These are phyloP conservation scores for Plodia interpunctella DNA, from an alignment of 1,140 invertebrate species.

Conservation along the genomic window DNA sequence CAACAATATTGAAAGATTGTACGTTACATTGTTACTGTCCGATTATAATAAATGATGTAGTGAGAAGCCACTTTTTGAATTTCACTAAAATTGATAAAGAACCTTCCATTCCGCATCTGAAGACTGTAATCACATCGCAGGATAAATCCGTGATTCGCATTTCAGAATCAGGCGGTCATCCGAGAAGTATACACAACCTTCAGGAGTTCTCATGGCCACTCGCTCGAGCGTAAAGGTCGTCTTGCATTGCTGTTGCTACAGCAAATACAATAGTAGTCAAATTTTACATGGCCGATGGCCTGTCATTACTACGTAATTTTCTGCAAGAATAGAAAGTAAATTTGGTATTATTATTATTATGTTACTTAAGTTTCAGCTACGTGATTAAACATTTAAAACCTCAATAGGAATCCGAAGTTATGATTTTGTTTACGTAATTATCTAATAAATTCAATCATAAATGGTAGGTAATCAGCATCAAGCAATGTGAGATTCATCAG, in stretches of 20 bases:
- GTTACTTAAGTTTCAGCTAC: no score
- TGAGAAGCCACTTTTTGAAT: no score
- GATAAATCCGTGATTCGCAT: background rate
- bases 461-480: background rate
- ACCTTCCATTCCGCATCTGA: no score
- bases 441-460: no score
- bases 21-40: conserved; percentile 20
- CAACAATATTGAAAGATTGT: conserved; percentile 53
- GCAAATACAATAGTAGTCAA: conserved; percentile 40
- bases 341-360: no score
- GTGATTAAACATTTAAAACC: no score
- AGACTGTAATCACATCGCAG: background rate
- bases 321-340: no score
- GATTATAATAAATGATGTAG: no score
- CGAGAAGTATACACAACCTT: conserved; percentile 54
- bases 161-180: conserved; percentile 3
- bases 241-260: conserved; percentile 41
- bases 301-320: conserved; percentile 13
- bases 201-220: conserved; percentile 64
- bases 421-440: no score
- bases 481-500: background rate
- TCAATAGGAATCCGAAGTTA: no score
- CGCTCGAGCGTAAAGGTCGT: conserved; percentile 64
- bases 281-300: conserved; percentile 17
- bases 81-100: no score